These are phyloP conservation scores for Chironomus striatipennis DNA, from an alignment of 1,140 invertebrate genomes.

Conservation along the genomic window DNA sequence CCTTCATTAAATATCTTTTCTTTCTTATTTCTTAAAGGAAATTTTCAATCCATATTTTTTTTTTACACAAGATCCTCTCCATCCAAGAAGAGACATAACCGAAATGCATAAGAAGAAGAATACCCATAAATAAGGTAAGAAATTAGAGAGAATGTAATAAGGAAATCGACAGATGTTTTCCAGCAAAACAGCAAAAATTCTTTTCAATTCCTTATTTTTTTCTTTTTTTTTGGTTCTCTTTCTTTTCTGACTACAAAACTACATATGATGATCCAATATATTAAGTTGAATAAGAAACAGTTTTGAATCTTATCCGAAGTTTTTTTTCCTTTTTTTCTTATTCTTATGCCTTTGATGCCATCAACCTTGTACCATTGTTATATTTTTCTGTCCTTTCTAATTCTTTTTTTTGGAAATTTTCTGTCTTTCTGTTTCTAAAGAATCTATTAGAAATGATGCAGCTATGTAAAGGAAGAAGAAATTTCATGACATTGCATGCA, in stretches of 20 bases:
- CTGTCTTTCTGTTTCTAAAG: not conserved
- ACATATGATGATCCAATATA: conserved; percentile 5
- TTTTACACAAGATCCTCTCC: not conserved
- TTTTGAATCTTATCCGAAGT: conserved; percentile 13
- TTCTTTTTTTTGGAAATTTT: not conserved
- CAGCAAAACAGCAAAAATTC: not conserved
- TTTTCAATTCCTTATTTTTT: no score
- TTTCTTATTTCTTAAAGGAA: not conserved
- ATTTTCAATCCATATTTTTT: no score
- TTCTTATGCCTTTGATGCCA: not conserved
- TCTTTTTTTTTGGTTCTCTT: no score
- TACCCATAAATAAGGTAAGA: not conserved
- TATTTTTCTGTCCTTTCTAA: not conserved
- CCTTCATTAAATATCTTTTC: no score
- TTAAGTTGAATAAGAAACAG: not conserved
- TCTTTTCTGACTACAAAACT: no score
- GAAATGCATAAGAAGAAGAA: not conserved
- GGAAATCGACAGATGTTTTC: conserved; percentile 2
- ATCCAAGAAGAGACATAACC: not conserved
- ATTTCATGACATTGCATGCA: no score
- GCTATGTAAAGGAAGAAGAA: not conserved
- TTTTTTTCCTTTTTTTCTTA: not conserved
- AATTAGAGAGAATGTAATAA: conserved; percentile 14
- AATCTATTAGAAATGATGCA: not conserved
- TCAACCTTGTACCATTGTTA: not conserved